Base-by-base conservation (phyloP, 2,888 invertebrate species). In the Toxonevra muliebris region DNA sequence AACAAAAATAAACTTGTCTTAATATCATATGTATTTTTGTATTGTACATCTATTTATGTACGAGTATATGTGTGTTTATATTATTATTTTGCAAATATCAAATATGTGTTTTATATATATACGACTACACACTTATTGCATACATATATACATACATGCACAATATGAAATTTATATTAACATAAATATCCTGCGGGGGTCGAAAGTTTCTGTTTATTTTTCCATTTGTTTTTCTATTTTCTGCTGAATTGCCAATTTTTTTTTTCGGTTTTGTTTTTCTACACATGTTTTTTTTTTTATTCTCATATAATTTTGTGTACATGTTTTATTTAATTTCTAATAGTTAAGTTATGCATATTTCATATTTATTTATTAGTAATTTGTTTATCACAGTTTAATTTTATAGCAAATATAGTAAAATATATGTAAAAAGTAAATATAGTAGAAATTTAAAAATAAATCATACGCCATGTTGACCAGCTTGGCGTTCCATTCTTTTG, bases 1-100 rank as follows among this genome's bases (percentile, higher is more conserved):
- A 48, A 5, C 48, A n/a, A 13, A n/a, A 30, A 30, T 30, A 48
- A 3, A 15, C 5, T 15, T 48, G 48, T 15, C 15, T 48, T 48
- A 1, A 48, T 48, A 8, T 15, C n/a, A n/a, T n/a, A n/a, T n/a
- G n/a, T n/a, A n/a, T n/a, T n/a, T n/a, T n/a, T n/a, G n/a, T n/a
- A n/a, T n/a, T n/a, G n/a, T n/a, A n/a, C n/a, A n/a, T n/a, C n/a
- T n/a, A n/a, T n/a, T n/a, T n/a, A n/a, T n/a, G n/a, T n/a, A n/a
- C n/a, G n/a, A n/a, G 15, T 48, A 7, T 4, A 48, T 15, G 15
- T 48, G 48, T 48, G 48, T 15, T 15, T 48, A 13, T 13, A 15
- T 48, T 48, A 48, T 48, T 48, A 48, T 48, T 48, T 48, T 48
- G 48, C 48, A 48, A 48, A 48, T 48, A 48, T 48, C 48, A 48